phyloP scores from a whole-genome alignment of 1,140 invertebrate species.

The Drosophila sturtevanti region DNA sequence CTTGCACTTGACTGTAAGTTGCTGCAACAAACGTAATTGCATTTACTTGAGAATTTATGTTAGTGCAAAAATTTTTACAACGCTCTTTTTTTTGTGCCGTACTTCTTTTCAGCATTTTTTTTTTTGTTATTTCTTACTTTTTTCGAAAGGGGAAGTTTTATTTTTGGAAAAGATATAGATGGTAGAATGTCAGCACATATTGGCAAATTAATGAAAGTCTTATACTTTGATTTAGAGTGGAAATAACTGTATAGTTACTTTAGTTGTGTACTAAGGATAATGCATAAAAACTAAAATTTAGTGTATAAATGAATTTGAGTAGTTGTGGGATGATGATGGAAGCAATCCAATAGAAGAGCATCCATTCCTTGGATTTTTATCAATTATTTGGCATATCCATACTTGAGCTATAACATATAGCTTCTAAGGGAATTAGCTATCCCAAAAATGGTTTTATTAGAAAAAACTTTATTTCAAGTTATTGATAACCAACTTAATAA shows the following conservation, averaged over 20 bases:
- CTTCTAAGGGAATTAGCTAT: too few relatives aligned
- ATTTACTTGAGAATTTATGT: conserved; percentile 72
- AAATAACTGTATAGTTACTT: neutral
- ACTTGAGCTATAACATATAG: too few relatives aligned
- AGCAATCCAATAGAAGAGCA: too few relatives aligned
- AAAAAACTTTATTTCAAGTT: too few relatives aligned
- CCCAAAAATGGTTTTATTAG: too few relatives aligned
- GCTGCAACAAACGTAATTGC: conserved; percentile 70
- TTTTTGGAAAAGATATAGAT: neutral
- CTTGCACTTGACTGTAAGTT: conserved; percentile 30
- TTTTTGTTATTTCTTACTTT: conserved; percentile 5
- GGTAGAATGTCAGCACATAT: neutral
- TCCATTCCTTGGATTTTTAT: too few relatives aligned
- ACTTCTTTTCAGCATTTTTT: conserved; percentile 24
- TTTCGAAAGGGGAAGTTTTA: neutral
- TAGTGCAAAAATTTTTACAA: conserved; percentile 40
- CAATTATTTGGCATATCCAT: too few relatives aligned
- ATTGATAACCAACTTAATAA: too few relatives aligned
- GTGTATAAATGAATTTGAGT: too few relatives aligned
- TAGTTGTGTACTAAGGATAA: neutral
- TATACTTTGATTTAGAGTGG: neutral
- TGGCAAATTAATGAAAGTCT: neutral
- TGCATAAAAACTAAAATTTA: too few relatives aligned
- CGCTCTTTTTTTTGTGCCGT: conserved; percentile 28
- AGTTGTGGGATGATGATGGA: too few relatives aligned